phyloP scores from a whole-genome alignment of 2,888 invertebrate genomes.

The Plutella xylostella region DNA sequence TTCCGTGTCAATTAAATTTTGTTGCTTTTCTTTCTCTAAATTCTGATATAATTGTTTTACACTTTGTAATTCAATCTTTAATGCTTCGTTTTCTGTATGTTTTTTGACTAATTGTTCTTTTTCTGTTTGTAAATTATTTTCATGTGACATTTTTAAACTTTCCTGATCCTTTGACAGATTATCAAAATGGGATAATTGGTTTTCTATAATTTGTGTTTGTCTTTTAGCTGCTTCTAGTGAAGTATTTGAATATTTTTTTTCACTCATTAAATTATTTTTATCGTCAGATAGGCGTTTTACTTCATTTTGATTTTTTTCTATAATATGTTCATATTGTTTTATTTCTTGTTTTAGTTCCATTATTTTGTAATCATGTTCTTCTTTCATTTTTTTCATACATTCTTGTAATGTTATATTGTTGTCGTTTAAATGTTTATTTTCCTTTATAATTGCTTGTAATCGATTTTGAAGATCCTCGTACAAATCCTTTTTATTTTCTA shows the following conservation, averaged over 20 bases:
- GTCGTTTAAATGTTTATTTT: slow-evolving; percentile 24
- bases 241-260: neutral
- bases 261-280: neutral
- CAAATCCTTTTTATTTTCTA: too few relatives aligned
- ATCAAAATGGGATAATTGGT: neutral
- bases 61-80: neutral
- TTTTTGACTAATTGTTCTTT: neutral
- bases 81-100: neutral
- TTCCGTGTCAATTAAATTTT: too few relatives aligned
- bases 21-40: too few relatives aligned
- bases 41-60: too few relatives aligned
- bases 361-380: slow-evolving; percentile 23
- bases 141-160: neutral
- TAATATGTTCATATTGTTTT: slow-evolving; percentile 23
- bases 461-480: slow-evolving; percentile 25
- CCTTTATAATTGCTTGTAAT: slow-evolving; percentile 22
- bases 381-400: slow-evolving; percentile 28
- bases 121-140: neutral
- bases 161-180: neutral
- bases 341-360: slow-evolving; percentile 26
- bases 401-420: slow-evolving; percentile 26
- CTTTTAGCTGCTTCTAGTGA: too few relatives aligned
- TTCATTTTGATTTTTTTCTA: neutral
- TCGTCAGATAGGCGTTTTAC: neutral
- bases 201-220: neutral